These are phyloP conservation scores for Brenthis ino DNA, from an alignment of 2,888 invertebrate genomes.

Conservation along the genomic window DNA sequence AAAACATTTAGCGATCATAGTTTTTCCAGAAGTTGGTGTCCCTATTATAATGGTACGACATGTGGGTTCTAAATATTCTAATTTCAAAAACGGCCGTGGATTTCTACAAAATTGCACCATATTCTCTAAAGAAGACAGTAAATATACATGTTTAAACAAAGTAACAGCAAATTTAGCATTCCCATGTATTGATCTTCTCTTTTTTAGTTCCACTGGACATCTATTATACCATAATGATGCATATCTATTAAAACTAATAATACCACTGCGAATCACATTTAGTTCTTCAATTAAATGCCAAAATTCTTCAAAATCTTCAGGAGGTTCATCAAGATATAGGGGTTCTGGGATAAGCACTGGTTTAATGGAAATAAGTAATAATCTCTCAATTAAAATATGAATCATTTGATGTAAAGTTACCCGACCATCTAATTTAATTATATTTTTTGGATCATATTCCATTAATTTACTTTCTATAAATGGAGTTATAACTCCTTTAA, in stretches of 20 bases:
- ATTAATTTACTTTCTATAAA: slow-evolving; percentile 77
- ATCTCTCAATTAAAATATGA: slow-evolving; percentile 67
- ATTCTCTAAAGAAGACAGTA: slow-evolving; percentile 78
- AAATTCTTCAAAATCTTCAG: slow-evolving; percentile 69
- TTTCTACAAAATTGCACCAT: slow-evolving; percentile 82
- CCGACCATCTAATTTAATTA: slow-evolving; percentile 83
- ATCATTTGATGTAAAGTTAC: slow-evolving; percentile 73
- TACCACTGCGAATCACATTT: slow-evolving; percentile 54
- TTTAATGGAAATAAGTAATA: slow-evolving; percentile 57
- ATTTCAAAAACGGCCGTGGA: slow-evolving; percentile 83
- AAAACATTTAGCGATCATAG: slow-evolving; percentile 79
- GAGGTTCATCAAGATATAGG: slow-evolving; percentile 61
- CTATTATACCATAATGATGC: slow-evolving; percentile 82
- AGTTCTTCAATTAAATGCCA: slow-evolving; percentile 61
- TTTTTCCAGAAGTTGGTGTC: slow-evolving; percentile 83
- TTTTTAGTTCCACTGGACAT: slow-evolving; percentile 85
- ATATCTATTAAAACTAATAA: slow-evolving; percentile 57
- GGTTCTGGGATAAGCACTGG: slow-evolving; percentile 68
- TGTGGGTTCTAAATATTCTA: slow-evolving; percentile 81
- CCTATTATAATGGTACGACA: slow-evolving; percentile 84
- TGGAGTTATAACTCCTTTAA: slow-evolving; percentile 65
- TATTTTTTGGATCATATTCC: slow-evolving; percentile 76
- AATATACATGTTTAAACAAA: slow-evolving; percentile 84
- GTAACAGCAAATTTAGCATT: slow-evolving; percentile 79
- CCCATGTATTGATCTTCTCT: slow-evolving; percentile 77